Percentiles rank a stretch among this genome's conserved stretches.
These are phyloP conservation scores for Australoheros facetus DNA, from an alignment of 2,797 vertebrate genomes.

Conservation along the genomic window DNA sequence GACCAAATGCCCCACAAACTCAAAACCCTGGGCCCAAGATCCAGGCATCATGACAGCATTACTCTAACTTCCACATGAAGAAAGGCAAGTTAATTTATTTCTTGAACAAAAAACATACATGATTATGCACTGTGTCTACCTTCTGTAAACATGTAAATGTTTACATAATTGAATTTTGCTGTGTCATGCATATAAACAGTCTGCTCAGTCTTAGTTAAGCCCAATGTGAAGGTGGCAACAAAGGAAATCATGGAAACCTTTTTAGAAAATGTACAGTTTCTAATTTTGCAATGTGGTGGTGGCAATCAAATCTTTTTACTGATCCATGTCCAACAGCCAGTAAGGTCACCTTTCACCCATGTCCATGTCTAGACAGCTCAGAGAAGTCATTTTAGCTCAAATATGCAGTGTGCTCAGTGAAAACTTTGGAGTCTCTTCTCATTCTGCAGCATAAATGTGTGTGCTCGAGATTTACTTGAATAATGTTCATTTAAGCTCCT, in stretches of 20 bases:
- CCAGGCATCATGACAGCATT: too few relatives aligned
- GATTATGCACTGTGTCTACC: not conserved
- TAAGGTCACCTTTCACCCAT: constrained; percentile 22
- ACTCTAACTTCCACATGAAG: not conserved
- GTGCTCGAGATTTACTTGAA: not conserved
- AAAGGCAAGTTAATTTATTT: not conserved
- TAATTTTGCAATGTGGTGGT: constrained; percentile 8
- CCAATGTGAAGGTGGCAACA: not conserved
- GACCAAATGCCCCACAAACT: too few relatives aligned
- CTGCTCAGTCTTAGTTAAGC: not conserved
- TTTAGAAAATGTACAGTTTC: not conserved
- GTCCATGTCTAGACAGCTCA: constrained; percentile 7
- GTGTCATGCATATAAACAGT: not conserved
- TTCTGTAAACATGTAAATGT: not conserved
- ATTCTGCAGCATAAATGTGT: not conserved
- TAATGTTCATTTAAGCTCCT: constrained; percentile 12
- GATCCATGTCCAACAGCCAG: constrained; percentile 15
- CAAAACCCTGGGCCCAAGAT: too few relatives aligned
- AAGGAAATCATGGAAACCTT: constrained; percentile 13
- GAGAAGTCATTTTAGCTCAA: not conserved
- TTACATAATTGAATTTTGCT: not conserved
- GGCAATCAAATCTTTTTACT: constrained; percentile 12
- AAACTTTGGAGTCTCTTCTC: not conserved
- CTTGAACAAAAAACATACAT: not conserved
- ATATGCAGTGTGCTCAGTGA: not conserved